Evolutionary conservation across 2,113 vertebrate genomes (phyloP), one percentile per base, ranked within the genome.

Genomic region (Nansenia antarctica): DNA sequence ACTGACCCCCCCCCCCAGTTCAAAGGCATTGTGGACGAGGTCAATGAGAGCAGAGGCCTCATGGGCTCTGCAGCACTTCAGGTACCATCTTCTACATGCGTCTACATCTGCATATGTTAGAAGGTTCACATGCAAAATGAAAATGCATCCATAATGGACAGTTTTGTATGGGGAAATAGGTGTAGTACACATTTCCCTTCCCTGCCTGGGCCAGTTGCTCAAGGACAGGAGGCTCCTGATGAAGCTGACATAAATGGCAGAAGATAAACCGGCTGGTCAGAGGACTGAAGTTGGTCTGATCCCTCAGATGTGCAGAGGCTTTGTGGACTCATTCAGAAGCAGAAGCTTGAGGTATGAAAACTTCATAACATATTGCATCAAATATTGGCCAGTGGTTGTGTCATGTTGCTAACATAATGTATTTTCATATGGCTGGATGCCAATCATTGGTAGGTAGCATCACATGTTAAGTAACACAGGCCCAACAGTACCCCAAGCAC

Each of bases 171-270:
- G 9, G n/a, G 22, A 0, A 62, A 32, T 73, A 92, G 91, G 11
- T 92, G 20, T 91, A 85, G 70, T 90, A 91, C 70, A 79, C 81
- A 73, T 87, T 91, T 69, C 90, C n/a, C n/a, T n/a, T n/a, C n/a
- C 89, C 6, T 55, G 86, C 72, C 29, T 90, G 53, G 52, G 73
- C 2, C 29, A 39, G 0, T 85, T 85, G 80, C 20, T 88, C 12
- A 86, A 79, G 37, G 69, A 26, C 12, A 73, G 74, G 26, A 67
- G 62, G n/a, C 6, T 18, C 1, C 0, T 89, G 1, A 7, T 74
- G 3, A 72, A 6, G 0, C 1, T 9, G 12, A 61, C 2, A 53
- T 4, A 4, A 55, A 14, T 0, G 62, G 11, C 34, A 1, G 0
- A 57, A 81, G 20, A 1, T 81, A 0, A 76, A n/a, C 2, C 54